Evolutionary conservation across 2,113 vertebrate species (phyloP).

Genomic region (Hippopotamus amphibius): DNA sequence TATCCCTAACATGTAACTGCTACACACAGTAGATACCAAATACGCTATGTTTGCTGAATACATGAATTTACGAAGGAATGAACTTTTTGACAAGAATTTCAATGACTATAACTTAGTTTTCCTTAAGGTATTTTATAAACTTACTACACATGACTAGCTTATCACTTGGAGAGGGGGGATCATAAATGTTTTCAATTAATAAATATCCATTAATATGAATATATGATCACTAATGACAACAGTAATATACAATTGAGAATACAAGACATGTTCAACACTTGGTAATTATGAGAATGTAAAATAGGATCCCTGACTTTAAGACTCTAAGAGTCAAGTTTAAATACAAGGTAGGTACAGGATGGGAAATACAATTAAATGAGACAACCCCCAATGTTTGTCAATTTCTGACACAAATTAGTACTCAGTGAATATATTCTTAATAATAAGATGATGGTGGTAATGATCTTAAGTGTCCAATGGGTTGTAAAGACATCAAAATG

Average conservation of each 20-base stretch:
- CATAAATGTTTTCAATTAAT: neutral
- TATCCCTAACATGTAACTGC: neutral
- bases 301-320: neutral
- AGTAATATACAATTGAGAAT: neutral
- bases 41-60: neutral
- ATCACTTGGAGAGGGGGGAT: neutral
- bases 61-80: neutral
- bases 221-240: neutral
- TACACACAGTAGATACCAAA: neutral
- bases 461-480: neutral
- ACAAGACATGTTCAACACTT: neutral
- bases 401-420: neutral
- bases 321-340: neutral
- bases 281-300: neutral
- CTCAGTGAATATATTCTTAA: neutral
- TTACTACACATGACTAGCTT: neutral
- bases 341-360: neutral
- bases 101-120: neutral
- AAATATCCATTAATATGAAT: neutral
- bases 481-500: neutral
- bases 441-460: neutral
- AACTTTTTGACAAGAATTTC: constrained; percentile 20
- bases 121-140: constrained; percentile 25
- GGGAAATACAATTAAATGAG: neutral
- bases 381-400: neutral